Conservation (phyloP, 2,113 vertebrate species). For the Rallus limicola region DNA sequence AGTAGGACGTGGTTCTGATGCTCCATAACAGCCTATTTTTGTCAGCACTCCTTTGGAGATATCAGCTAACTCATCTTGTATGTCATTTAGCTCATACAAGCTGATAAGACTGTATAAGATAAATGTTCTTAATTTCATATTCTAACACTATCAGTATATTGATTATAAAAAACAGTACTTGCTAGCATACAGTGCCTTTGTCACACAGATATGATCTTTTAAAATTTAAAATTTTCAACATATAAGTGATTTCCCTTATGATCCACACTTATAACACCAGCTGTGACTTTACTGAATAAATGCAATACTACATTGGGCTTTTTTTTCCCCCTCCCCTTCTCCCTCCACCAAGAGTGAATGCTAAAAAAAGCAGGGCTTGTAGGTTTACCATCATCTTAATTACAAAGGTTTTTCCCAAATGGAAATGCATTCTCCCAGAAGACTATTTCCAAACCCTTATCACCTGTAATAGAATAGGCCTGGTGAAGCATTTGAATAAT, state of each 20-base stretch:
- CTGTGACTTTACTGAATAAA: not conserved
- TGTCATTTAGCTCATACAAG: not conserved
- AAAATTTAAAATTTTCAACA: not conserved
- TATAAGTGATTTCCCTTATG: not conserved
- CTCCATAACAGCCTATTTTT: not conserved
- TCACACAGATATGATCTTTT: not conserved
- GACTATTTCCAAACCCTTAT: not conserved
- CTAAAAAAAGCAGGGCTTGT: not conserved
- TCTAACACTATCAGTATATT: not conserved
- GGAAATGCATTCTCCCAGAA: conserved; percentile 14
- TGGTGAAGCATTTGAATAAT: conserved; percentile 21
- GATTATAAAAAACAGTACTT: not conserved
- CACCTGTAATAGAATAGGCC: conserved; percentile 21
- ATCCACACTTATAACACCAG: not conserved
- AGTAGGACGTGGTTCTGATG: not conserved
- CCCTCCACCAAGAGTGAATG: not conserved
- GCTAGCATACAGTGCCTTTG: not conserved
- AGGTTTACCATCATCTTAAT: not conserved
- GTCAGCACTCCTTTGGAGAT: not conserved
- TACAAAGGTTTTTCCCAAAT: not conserved
- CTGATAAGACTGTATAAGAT: not conserved
- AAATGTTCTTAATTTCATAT: not conserved
- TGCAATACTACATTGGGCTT: not conserved
- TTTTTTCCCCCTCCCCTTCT: no score
- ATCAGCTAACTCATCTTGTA: not conserved